Evolutionary conservation across 2,113 vertebrate genomes (phyloP).

Genomic region (Hippocampus mohnikei): DNA sequence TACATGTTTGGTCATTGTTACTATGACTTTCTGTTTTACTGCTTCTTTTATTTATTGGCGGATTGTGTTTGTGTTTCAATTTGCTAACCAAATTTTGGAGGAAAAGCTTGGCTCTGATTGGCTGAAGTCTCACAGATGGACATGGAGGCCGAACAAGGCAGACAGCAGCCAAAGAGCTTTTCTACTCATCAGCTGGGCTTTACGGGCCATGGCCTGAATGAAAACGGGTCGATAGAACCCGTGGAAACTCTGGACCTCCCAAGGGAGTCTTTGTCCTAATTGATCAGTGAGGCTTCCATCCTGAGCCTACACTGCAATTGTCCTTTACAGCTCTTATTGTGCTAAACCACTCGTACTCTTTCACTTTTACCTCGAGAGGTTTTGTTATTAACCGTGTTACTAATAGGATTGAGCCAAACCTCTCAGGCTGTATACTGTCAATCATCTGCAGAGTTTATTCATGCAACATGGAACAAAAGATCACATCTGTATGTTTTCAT

Average conservation of each 20-base stretch:
- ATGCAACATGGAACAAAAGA: neutral
- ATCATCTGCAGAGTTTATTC: neutral
- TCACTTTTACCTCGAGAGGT: neutral
- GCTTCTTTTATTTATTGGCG: too few species aligned
- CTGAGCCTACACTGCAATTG: constrained; percentile 2
- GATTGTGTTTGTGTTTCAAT: too few species aligned
- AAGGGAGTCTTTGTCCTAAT: constrained; percentile 50
- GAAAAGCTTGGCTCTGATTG: constrained; percentile 2
- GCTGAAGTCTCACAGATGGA: constrained; percentile 9
- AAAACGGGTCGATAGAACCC: constrained; percentile 43
- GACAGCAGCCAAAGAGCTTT: neutral
- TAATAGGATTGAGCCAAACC: neutral
- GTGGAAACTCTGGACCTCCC: constrained; percentile 41
- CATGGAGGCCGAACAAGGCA: constrained; percentile 12
- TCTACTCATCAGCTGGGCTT: constrained; percentile 8
- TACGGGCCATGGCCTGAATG: constrained; percentile 29
- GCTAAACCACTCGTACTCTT: neutral
- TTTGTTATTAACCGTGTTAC: neutral
- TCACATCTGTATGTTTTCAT: neutral
- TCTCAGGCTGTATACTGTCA: neutral
- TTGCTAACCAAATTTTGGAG: too few species aligned
- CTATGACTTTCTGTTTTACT: too few species aligned
- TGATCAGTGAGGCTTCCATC: constrained; percentile 48
- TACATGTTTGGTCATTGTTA: too few species aligned
- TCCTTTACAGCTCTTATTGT: constrained; percentile 4